Conservation (phyloP, 2,797 vertebrate genomes). For the Capromys pilorides region DNA sequence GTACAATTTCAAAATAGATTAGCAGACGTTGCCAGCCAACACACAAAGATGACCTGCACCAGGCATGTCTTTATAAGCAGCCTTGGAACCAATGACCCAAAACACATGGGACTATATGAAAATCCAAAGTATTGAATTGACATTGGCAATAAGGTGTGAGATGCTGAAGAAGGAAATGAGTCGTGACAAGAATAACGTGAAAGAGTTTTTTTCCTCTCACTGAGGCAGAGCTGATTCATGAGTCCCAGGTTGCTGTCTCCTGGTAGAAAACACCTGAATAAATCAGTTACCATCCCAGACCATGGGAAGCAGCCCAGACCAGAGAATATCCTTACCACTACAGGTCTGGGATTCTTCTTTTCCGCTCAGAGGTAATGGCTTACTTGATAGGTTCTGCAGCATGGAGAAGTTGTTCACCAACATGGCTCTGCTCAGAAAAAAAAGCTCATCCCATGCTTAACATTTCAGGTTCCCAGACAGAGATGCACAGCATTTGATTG, state of each 20-base stretch:
- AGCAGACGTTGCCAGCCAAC: not conserved
- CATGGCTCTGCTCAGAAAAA: too few relatives aligned
- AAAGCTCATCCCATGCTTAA: too few relatives aligned
- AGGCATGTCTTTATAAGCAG: too few relatives aligned
- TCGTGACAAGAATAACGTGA: not conserved
- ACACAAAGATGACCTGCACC: not conserved
- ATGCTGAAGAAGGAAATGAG: not conserved
- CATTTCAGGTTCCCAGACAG: not conserved
- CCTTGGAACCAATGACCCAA: not conserved
- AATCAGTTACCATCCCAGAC: too few relatives aligned
- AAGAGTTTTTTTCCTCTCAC: not conserved
- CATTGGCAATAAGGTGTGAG: not conserved
- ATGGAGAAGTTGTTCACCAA: not conserved
- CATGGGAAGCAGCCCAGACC: not conserved
- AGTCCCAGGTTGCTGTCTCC: too few relatives aligned
- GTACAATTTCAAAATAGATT: not conserved
- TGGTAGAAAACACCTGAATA: not conserved
- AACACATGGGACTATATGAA: not conserved
- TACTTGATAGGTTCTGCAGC: fast-evolving
- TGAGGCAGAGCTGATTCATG: not conserved
- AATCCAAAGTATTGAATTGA: not conserved
- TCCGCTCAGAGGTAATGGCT: not conserved
- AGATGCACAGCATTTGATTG: fast-evolving
- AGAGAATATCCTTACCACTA: not conserved
- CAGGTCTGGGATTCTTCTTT: not conserved